Percentiles rank a stretch among this genome's conserved stretches.
Conservation (phyloP, 2,113 vertebrate genomes). For the Ammodytes dubius region DNA sequence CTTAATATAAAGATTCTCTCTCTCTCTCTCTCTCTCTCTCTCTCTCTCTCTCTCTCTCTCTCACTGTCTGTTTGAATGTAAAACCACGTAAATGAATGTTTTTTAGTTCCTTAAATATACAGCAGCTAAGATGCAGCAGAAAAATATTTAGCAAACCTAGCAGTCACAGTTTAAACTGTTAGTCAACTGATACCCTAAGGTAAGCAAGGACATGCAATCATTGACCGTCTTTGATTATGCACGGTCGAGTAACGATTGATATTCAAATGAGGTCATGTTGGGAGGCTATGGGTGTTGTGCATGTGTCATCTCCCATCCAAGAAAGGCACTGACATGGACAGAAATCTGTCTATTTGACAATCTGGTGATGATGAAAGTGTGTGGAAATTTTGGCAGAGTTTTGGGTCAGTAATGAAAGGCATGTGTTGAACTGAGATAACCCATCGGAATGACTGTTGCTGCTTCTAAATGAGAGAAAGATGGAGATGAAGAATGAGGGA, state of each 20-base stretch:
- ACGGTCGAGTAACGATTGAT: neutral
- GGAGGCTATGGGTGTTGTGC: neutral
- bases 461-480: constrained; percentile 8
- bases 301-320: neutral
- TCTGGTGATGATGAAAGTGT: constrained; percentile 49
- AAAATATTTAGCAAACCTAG: neutral
- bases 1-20: neutral
- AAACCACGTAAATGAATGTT: too few relatives aligned
- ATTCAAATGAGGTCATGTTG: neutral
- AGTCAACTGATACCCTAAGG: neutral
- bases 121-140: neutral
- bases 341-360: constrained; percentile 58
- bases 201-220: neutral
- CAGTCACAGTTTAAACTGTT: too few relatives aligned
- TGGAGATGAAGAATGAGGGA: constrained; percentile 5
- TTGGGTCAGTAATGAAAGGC: constrained; percentile 55
- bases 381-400: constrained; percentile 53
- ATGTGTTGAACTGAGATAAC: constrained; percentile 58
- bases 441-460: constrained; percentile 27
- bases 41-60: too few relatives aligned
- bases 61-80: too few relatives aligned
- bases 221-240: neutral
- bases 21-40: too few relatives aligned
- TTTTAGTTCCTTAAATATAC: too few relatives aligned
- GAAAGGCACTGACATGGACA: constrained; percentile 20